phyloP scores from a whole-genome alignment of 2,113 vertebrate species.

The Corythornis madagascariensis region DNA sequence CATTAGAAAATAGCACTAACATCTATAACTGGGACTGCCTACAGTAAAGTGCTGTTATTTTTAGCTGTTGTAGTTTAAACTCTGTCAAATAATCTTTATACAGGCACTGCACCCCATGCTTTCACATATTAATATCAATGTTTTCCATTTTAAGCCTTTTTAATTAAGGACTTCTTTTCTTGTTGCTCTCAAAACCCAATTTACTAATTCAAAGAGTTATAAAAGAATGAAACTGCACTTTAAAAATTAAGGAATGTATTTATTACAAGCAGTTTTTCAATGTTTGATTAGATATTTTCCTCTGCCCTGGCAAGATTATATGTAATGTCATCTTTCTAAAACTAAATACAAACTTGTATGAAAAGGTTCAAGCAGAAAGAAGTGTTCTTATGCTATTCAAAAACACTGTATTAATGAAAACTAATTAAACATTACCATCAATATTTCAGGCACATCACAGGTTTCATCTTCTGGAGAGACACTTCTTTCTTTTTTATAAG shows the following conservation, averaged over 20 bases:
- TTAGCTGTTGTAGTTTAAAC: background rate
- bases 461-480: background rate
- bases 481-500: background rate
- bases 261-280: background rate
- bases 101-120: background rate
- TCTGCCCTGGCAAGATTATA: background rate
- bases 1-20: background rate
- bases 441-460: conserved; percentile 50
- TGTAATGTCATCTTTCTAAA: background rate
- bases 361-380: background rate
- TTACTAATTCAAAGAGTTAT: background rate
- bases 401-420: background rate
- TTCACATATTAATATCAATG: background rate
- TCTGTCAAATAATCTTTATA: background rate
- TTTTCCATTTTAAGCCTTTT: background rate
- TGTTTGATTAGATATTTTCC: background rate
- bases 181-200: background rate
- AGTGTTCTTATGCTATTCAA: background rate
- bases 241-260: background rate
- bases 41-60: background rate
- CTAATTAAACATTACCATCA: conserved; percentile 14
- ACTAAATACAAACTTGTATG: background rate
- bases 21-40: background rate
- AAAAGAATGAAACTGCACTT: background rate
- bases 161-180: background rate